phyloP scores from a whole-genome alignment of 1,140 invertebrate species.

The Rhopalosiphum padi region DNA sequence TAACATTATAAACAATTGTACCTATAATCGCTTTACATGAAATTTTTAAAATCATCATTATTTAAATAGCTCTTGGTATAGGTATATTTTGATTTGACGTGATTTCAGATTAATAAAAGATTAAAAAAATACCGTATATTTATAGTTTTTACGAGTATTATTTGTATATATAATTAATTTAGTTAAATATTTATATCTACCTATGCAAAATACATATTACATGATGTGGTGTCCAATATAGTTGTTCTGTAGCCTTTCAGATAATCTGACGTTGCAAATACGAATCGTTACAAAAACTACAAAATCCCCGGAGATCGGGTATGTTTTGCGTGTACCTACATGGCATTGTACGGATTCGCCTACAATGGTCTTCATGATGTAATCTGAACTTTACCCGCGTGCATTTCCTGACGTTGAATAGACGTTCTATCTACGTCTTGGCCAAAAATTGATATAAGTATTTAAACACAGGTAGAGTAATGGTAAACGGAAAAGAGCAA shows the following conservation, averaged over 20 bases:
- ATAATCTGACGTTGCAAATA: constrained; percentile 16
- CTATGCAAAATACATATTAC: background rate
- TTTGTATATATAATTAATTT: background rate
- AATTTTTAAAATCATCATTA: background rate
- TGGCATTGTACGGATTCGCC: background rate
- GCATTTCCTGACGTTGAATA: background rate
- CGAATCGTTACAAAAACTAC: background rate
- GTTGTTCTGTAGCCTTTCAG: background rate
- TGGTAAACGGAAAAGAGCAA: background rate
- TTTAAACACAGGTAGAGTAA: background rate
- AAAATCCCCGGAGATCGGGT: background rate
- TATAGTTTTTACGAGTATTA: background rate
- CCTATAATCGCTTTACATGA: too few relatives aligned
- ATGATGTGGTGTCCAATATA: background rate
- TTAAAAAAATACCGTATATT: background rate
- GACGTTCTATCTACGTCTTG: background rate
- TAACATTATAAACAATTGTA: background rate
- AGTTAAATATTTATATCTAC: background rate
- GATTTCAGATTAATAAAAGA: background rate
- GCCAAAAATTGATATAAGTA: background rate
- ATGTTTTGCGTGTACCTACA: background rate
- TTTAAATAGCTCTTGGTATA: background rate
- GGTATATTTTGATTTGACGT: background rate
- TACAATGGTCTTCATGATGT: background rate
- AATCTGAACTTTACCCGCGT: background rate